These are phyloP conservation scores for Tetragnatha versicolor DNA, from an alignment of 1,140 invertebrate species.

Conservation along the genomic window DNA sequence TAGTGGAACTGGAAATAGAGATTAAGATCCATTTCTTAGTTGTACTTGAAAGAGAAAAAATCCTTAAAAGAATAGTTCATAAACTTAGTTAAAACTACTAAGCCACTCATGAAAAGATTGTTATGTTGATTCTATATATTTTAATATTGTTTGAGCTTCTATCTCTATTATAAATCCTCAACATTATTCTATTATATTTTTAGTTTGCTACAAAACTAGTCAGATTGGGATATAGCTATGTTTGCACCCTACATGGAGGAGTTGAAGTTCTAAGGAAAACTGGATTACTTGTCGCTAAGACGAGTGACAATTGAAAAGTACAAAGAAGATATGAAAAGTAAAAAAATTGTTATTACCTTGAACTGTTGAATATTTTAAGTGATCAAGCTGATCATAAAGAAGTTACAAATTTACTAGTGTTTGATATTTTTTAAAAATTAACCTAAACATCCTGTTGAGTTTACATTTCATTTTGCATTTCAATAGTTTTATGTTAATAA, in stretches of 20 bases:
- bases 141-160: not conserved
- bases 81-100: not conserved
- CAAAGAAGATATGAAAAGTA: no score
- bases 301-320: slow-evolving; percentile 20
- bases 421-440: no score
- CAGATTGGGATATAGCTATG: slow-evolving; percentile 65
- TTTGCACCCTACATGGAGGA: slow-evolving; percentile 69
- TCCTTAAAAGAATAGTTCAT: not conserved
- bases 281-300: slow-evolving; percentile 58
- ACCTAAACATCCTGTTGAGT: no score
- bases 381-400: no score
- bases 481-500: no score
- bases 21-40: not conserved
- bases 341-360: no score
- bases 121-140: no score
- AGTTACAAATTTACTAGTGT: no score
- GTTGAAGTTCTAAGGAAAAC: slow-evolving; percentile 67
- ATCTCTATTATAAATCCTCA: slow-evolving; percentile 70
- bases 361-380: no score
- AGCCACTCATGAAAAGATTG: no score
- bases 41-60: not conserved
- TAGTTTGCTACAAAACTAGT: slow-evolving; percentile 69
- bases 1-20: no score
- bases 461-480: no score
- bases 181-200: slow-evolving; percentile 65